Evolutionary conservation across 2,888 invertebrate species (phyloP).

Genomic region (Chrysolina americana): DNA sequence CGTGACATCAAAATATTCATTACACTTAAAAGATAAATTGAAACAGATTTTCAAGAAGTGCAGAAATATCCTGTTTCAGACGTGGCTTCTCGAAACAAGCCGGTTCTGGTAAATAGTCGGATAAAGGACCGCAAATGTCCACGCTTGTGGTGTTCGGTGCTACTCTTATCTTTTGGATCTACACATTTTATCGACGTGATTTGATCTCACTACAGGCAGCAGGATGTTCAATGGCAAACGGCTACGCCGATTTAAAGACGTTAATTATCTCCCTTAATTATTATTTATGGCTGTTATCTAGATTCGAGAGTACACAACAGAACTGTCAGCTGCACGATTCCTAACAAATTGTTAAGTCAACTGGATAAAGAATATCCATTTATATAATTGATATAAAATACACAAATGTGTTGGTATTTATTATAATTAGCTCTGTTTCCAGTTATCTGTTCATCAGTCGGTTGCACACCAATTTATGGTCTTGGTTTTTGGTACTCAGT

Average conservation of each 20-base stretch:
- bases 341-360: constrained; percentile 54
- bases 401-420: constrained; percentile 49
- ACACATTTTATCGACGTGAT: constrained; percentile 47
- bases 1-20: too few relatives aligned
- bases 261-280: constrained; percentile 53
- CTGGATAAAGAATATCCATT: constrained; percentile 52
- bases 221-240: constrained; percentile 41
- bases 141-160: constrained; percentile 43
- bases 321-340: constrained; percentile 53
- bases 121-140: constrained; percentile 40
- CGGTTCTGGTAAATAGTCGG: constrained; percentile 7
- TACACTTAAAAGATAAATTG: too few relatives aligned
- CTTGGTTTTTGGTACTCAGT: constrained; percentile 35
- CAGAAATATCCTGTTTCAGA: too few relatives aligned
- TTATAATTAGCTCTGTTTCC: constrained; percentile 46
- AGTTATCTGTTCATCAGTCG: constrained; percentile 41
- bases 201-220: constrained; percentile 41
- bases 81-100: background rate
- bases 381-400: constrained; percentile 54
- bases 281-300: constrained; percentile 52
- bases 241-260: constrained; percentile 40
- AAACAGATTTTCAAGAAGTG: too few relatives aligned
- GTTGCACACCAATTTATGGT: constrained; percentile 39
- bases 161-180: constrained; percentile 44
- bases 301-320: constrained; percentile 49